phyloP scores from a whole-genome alignment of 2,797 vertebrate species.

The Pogonophryne albipinna region DNA sequence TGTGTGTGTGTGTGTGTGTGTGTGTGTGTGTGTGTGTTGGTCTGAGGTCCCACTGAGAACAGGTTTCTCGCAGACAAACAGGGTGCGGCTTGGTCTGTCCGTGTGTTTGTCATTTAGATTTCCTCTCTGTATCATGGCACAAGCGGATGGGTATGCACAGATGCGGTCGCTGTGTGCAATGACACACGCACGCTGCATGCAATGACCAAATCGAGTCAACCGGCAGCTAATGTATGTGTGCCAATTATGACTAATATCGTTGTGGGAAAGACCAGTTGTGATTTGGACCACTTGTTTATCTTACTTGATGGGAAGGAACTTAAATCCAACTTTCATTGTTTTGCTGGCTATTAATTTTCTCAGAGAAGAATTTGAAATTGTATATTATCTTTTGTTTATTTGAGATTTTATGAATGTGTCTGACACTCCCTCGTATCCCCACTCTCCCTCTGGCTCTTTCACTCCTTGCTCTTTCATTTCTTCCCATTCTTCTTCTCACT shows the following conservation, averaged over 20 bases:
- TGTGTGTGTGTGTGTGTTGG: conserved; percentile 48
- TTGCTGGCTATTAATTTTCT: conserved; percentile 46
- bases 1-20: conserved; percentile 32
- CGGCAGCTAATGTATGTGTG: conserved; percentile 47
- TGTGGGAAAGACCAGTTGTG: conserved; percentile 28
- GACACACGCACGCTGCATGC: conserved; percentile 59
- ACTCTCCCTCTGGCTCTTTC: conserved; percentile 35
- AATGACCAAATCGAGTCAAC: conserved; percentile 46
- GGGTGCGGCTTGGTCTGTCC: conserved; percentile 69
- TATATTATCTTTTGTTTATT: conserved; percentile 60
- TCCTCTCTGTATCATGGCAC: conserved; percentile 53
- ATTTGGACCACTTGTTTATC: conserved; percentile 31
- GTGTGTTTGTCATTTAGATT: conserved; percentile 69
- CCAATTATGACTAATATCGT: conserved; percentile 50
- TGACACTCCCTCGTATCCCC: conserved; percentile 37
- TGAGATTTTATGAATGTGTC: conserved; percentile 36
- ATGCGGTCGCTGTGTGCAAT: conserved; percentile 58
- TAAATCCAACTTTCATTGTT: conserved; percentile 23
- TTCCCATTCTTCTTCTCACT: conserved; percentile 6
- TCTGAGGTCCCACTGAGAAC: conserved; percentile 74
- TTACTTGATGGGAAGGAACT: conserved; percentile 27
- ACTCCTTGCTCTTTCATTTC: neutral
- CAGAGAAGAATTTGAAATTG: conserved; percentile 45
- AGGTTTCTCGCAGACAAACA: conserved; percentile 80
- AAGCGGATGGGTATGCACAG: conserved; percentile 69